phyloP scores from a whole-genome alignment of 2,113 vertebrate genomes.

The Hyaena hyaena region DNA sequence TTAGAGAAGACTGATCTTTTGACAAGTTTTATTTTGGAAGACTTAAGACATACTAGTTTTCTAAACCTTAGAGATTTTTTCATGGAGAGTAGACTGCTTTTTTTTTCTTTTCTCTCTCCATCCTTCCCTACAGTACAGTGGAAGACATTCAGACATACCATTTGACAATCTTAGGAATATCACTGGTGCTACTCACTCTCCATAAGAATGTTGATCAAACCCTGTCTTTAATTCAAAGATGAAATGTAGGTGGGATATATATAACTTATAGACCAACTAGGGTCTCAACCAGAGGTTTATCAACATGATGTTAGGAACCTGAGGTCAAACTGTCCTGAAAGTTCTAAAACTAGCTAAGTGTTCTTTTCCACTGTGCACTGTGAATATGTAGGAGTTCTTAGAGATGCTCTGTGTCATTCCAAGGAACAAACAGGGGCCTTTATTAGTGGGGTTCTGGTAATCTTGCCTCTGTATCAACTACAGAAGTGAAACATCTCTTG shows the following conservation, averaged over 20 bases:
- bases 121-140: not conserved
- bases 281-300: not conserved
- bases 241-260: not conserved
- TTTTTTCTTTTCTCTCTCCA: not conserved
- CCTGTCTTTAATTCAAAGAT: not conserved
- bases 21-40: not conserved
- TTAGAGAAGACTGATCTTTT: not conserved
- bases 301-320: not conserved
- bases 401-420: not conserved
- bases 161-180: not conserved
- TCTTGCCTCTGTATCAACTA: not conserved
- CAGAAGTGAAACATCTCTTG: not conserved
- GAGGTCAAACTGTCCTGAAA: not conserved
- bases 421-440: not conserved
- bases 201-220: not conserved
- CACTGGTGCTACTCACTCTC: not conserved
- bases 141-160: not conserved
- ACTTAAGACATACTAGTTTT: not conserved
- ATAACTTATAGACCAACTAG: not conserved
- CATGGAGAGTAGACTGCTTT: not conserved
- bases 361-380: not conserved
- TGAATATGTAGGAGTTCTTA: not conserved
- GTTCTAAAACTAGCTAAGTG: not conserved
- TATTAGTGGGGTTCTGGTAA: not conserved
- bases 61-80: not conserved